Percentiles rank a stretch among this genome's conserved stretches.
Conservation (phyloP, 2,113 vertebrate species). For the Leptocoma aspasia region DNA sequence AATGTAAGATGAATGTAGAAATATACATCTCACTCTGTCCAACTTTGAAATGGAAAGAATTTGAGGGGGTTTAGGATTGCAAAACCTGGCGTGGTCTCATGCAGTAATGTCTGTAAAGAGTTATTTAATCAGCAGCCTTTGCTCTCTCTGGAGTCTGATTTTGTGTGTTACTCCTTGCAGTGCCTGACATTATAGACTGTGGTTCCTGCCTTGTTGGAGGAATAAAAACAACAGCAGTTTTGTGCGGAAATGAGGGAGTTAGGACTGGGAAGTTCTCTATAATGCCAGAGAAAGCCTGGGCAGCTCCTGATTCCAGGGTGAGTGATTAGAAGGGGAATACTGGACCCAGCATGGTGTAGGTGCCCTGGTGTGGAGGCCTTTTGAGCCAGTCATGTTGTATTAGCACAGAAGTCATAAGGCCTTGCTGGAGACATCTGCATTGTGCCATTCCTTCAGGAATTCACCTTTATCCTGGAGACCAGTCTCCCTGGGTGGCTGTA, state of each 20-base stretch:
- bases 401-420: neutral
- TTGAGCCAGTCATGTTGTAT: neutral
- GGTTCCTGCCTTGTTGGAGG: constrained; percentile 89
- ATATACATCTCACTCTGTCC: neutral
- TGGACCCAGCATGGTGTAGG: neutral
- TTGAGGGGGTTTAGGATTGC: neutral
- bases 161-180: constrained; percentile 62
- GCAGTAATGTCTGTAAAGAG: neutral
- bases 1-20: neutral
- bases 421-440: neutral
- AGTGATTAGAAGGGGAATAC: constrained; percentile 3
- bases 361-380: neutral
- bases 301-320: constrained; percentile 79
- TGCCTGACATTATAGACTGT: constrained; percentile 82
- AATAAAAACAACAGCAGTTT: constrained; percentile 72
- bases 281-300: constrained; percentile 81
- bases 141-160: neutral
- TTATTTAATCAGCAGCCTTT: neutral
- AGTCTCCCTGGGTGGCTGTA: neutral
- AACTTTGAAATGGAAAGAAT: neutral
- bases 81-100: neutral
- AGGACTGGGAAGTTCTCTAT: constrained; percentile 84
- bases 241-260: constrained; percentile 84
- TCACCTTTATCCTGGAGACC: neutral
- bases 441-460: neutral